Conservation (phyloP, 2,888 invertebrate genomes). For the Metacarcinus magister region DNA sequence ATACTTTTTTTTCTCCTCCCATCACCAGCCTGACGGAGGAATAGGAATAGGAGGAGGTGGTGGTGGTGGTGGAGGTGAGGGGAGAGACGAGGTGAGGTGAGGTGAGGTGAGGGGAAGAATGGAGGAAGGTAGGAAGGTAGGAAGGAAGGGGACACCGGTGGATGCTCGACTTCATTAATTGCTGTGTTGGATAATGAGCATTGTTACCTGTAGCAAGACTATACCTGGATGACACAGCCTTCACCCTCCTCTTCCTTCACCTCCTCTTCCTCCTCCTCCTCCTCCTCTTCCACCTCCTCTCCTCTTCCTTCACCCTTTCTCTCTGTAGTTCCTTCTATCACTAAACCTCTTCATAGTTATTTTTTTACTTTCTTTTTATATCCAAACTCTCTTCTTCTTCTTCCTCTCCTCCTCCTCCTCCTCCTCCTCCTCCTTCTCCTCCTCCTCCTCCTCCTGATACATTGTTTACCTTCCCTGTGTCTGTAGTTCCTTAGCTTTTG, state of each 20-base stretch:
- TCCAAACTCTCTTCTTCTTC: no score
- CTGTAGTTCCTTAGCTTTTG: no score
- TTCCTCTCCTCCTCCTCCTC: no score
- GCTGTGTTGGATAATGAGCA: slow-evolving; percentile 53
- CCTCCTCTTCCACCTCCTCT: background rate
- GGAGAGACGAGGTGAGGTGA: background rate
- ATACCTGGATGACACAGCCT: background rate
- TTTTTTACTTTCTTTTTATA: no score
- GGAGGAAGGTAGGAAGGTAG: background rate
- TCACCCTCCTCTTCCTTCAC: background rate
- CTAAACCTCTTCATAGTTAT: no score
- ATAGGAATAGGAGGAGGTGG: background rate
- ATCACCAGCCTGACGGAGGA: slow-evolving; percentile 30
- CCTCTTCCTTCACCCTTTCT: background rate
- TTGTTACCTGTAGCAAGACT: slow-evolving; percentile 17
- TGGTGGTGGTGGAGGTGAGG: background rate
- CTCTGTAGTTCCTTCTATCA: no score
- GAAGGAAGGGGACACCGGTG: background rate
- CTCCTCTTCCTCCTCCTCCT: background rate
- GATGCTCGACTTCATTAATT: slow-evolving; percentile 52
- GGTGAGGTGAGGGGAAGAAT: background rate
- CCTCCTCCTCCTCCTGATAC: background rate
- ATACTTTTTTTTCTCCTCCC: slow-evolving; percentile 27
- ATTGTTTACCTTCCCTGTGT: no score
- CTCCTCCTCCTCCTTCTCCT: background rate